A percentile compares a stretch with the other conserved stretches of the same genome.
Evolutionary conservation across 2,888 invertebrate species (phyloP).

Genomic region (Lobophora halterata): DNA sequence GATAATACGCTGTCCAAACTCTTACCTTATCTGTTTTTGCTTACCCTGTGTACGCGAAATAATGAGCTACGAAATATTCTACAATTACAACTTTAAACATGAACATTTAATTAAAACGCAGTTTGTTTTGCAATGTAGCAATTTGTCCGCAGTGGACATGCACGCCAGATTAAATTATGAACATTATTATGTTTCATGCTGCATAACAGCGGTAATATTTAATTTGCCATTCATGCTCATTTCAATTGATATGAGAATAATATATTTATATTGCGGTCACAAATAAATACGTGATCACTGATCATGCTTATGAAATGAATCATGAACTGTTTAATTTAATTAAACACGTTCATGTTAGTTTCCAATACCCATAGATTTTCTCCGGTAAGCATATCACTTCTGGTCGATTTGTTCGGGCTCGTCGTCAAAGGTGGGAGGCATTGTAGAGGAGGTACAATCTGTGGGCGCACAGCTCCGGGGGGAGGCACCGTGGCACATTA

Average conservation of each 20-base stretch:
- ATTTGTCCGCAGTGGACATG: slow-evolving; percentile 31
- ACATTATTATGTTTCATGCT: slow-evolving; percentile 33
- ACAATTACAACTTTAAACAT: slow-evolving; percentile 9
- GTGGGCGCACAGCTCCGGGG: slow-evolving; percentile 45
- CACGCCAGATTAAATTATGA: slow-evolving; percentile 30
- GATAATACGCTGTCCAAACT: neutral
- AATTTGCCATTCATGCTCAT: slow-evolving; percentile 38
- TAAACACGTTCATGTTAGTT: slow-evolving; percentile 35
- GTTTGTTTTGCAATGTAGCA: slow-evolving; percentile 22
- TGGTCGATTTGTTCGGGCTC: slow-evolving; percentile 63
- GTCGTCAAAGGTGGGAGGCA: slow-evolving; percentile 29
- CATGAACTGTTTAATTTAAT: slow-evolving; percentile 26
- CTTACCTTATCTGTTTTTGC: neutral
- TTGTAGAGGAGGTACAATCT: slow-evolving; percentile 53
- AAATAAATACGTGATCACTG: slow-evolving; percentile 34
- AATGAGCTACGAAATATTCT: slow-evolving; percentile 5
- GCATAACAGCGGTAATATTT: slow-evolving; percentile 35
- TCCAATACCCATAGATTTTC: slow-evolving; percentile 56
- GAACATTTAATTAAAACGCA: slow-evolving; percentile 16
- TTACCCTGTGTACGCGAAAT: neutral
- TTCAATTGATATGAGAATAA: slow-evolving; percentile 37
- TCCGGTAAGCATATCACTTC: slow-evolving; percentile 54
- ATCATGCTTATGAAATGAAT: slow-evolving; percentile 27
- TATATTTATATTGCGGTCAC: slow-evolving; percentile 38
- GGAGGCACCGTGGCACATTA: slow-evolving; percentile 56